These are phyloP conservation scores for Gasteruption jaculator DNA, from an alignment of 2,888 invertebrate species.

Conservation along the genomic window DNA sequence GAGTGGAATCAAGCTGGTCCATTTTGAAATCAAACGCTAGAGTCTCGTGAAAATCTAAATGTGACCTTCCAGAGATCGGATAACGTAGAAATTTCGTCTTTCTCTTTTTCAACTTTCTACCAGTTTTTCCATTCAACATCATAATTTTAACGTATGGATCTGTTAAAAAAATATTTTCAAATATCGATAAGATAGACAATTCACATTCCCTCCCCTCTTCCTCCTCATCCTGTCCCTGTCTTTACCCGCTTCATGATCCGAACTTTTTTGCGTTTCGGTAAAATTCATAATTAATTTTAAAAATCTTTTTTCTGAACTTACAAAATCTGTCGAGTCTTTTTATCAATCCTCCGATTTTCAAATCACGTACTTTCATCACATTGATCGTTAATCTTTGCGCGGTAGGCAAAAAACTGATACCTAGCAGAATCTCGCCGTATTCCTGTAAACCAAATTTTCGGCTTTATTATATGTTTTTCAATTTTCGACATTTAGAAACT, in stretches of 20 bases:
- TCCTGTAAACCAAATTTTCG: conserved; percentile 45
- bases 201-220: too few relatives aligned
- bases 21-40: conserved; percentile 49
- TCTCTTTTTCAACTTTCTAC: conserved; percentile 49
- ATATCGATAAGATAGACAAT: too few relatives aligned
- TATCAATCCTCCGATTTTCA: conserved; percentile 40
- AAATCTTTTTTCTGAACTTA: conserved; percentile 33
- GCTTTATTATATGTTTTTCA: too few relatives aligned
- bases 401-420: conserved; percentile 53
- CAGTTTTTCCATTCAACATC: conserved; percentile 49
- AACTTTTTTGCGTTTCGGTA: too few relatives aligned
- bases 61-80: too few relatives aligned
- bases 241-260: too few relatives aligned
- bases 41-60: conserved; percentile 51
- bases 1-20: conserved; percentile 46
- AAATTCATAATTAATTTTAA: too few relatives aligned
- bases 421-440: conserved; percentile 51
- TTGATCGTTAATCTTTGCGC: conserved; percentile 53
- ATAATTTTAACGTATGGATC: conserved; percentile 51
- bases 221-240: too few relatives aligned
- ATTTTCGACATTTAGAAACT: too few relatives aligned
- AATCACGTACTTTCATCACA: conserved; percentile 50
- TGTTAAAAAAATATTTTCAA: conserved; percentile 28
- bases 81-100: conserved; percentile 49
- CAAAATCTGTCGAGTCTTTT: conserved; percentile 44